phyloP scores from a whole-genome alignment of 2,888 invertebrate species.

The Oscheius sp. region DNA sequence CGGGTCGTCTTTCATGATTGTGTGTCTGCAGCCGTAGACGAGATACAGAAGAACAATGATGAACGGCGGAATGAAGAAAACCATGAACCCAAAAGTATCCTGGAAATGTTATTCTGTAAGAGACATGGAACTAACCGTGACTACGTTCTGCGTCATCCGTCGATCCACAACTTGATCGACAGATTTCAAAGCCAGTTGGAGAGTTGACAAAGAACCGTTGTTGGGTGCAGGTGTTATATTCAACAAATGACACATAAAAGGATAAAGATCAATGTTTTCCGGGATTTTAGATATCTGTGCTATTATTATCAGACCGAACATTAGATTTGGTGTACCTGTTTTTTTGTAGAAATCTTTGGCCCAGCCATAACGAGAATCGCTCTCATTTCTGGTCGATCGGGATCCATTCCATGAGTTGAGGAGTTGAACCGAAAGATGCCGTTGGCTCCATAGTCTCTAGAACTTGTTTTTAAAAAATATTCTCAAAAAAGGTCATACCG shows the following conservation, averaged over 20 bases:
- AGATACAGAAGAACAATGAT: slow-evolving; percentile 54
- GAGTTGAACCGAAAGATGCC: slow-evolving; percentile 51
- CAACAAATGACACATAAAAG: slow-evolving; percentile 79
- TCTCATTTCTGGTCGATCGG: slow-evolving; percentile 54
- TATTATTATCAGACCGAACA: not conserved
- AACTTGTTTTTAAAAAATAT: not conserved
- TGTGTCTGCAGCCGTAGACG: slow-evolving; percentile 54
- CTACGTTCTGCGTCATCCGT: slow-evolving; percentile 38
- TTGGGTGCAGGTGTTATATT: slow-evolving; percentile 76
- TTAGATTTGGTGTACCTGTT: not conserved
- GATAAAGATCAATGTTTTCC: slow-evolving; percentile 80
- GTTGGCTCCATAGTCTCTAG: slow-evolving; percentile 41
- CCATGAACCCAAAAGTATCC: slow-evolving; percentile 54
- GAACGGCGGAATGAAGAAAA: slow-evolving; percentile 56
- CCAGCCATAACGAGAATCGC: slow-evolving; percentile 63
- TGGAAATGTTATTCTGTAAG: slow-evolving; percentile 31
- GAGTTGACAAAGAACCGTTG: slow-evolving; percentile 70
- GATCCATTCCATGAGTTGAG: slow-evolving; percentile 58
- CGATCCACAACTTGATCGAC: slow-evolving; percentile 4
- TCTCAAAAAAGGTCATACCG: slow-evolving; percentile 23
- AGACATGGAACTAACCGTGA: slow-evolving; percentile 40
- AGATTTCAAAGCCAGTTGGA: slow-evolving; percentile 43
- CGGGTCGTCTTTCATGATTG: slow-evolving; percentile 40
- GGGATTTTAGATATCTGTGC: slow-evolving; percentile 76
- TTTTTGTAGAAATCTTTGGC: slow-evolving; percentile 77